Evolutionary conservation across 2,113 vertebrate genomes (phyloP).

Genomic region (Vulpes ferrilata): DNA sequence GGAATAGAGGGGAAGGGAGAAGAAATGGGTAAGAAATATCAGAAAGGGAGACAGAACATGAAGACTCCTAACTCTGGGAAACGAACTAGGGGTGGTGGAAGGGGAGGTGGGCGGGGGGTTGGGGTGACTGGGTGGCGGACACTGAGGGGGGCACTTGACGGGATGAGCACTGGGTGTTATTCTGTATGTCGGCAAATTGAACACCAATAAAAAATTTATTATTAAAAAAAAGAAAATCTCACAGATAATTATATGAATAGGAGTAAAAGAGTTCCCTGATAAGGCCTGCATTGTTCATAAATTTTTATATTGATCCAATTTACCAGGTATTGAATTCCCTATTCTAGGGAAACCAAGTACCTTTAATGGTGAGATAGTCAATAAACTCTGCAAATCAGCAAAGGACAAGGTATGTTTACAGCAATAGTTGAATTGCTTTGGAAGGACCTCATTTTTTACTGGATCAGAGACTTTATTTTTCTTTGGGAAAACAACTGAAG

Average conservation of each 20-base stretch:
- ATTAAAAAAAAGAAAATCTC: not conserved
- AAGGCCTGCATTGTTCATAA: slow-evolving; percentile 59
- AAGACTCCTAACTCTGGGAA: too few species aligned
- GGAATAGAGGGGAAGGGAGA: too few species aligned
- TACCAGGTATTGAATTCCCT: slow-evolving; percentile 51
- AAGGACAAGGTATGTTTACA: not conserved
- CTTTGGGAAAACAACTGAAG: not conserved
- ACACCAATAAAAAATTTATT: too few species aligned
- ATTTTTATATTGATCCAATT: slow-evolving; percentile 65
- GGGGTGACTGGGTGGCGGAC: too few species aligned
- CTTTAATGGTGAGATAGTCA: slow-evolving; percentile 27
- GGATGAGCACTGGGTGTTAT: too few species aligned
- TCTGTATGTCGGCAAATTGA: too few species aligned
- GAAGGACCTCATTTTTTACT: not conserved
- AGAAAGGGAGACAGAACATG: too few species aligned
- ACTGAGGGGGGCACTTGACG: too few species aligned
- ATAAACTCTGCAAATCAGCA: slow-evolving; percentile 1
- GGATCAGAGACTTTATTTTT: not conserved
- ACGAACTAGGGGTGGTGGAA: too few species aligned
- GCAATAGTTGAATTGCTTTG: not conserved
- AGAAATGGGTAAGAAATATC: too few species aligned
- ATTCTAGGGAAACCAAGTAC: slow-evolving; percentile 59
- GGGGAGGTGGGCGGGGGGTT: too few species aligned
- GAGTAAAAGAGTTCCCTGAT: slow-evolving; percentile 32
- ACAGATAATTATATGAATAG: slow-evolving; percentile 17